A percentile compares a stretch with the other conserved stretches of the same genome.
Conservation (phyloP, 2,888 invertebrate genomes). For the Galeruca laticollis region DNA sequence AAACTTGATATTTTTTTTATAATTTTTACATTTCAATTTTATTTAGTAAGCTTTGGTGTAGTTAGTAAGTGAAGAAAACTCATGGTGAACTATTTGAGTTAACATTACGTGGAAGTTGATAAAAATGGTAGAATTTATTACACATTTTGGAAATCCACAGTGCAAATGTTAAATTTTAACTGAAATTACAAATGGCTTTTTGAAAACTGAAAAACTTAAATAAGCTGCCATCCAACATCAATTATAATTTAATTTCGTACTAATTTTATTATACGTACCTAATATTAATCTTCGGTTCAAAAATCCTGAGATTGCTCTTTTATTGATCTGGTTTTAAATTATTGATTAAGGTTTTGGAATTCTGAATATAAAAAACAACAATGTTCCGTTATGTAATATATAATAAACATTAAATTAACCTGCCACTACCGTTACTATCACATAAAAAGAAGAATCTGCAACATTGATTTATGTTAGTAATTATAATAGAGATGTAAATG, state of each 20-base stretch:
- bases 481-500: background rate
- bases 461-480: background rate
- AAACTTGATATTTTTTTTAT: too few relatives aligned
- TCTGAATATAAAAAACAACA: background rate
- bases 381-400: background rate
- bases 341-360: background rate
- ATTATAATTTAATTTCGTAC: background rate
- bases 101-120: too few relatives aligned
- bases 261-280: too few relatives aligned
- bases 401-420: background rate
- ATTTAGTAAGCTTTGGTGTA: too few relatives aligned
- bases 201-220: background rate
- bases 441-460: conserved; percentile 16
- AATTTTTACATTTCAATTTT: too few relatives aligned
- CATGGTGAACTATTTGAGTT: too few relatives aligned
- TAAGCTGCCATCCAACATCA: background rate
- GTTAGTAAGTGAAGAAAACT: too few relatives aligned
- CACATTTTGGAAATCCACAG: too few relatives aligned
- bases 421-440: conserved; percentile 12
- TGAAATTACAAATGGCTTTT: too few relatives aligned
- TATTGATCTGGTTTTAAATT: background rate
- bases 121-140: too few relatives aligned
- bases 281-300: background rate
- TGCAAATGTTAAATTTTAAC: too few relatives aligned
- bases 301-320: background rate